Conservation (phyloP, 2,888 invertebrate genomes). For the Trimorus sp. region DNA sequence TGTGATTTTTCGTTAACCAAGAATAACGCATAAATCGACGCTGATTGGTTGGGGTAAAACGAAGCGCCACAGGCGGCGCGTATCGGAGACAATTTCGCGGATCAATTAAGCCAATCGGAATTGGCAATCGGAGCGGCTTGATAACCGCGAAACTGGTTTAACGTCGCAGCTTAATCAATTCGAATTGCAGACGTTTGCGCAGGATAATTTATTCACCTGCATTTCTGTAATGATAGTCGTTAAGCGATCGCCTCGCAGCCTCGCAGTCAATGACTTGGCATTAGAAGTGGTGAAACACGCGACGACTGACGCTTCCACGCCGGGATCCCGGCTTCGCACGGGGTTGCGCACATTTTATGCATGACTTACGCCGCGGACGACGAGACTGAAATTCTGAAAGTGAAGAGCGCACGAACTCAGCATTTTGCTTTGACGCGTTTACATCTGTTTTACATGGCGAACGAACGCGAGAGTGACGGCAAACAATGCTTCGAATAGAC, state of each 20-base stretch:
- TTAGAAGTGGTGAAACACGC: constrained; percentile 60
- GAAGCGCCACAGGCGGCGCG: too few species aligned
- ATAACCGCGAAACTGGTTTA: constrained; percentile 50
- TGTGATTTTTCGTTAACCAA: too few species aligned
- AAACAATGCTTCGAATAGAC: neutral
- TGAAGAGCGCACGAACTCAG: constrained; percentile 51
- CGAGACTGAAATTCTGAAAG: constrained; percentile 47
- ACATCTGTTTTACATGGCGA: constrained; percentile 4
- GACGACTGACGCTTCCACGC: constrained; percentile 47
- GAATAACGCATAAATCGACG: too few species aligned
- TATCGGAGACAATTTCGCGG: constrained; percentile 13
- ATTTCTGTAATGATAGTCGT: constrained; percentile 58
- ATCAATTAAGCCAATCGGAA: constrained; percentile 28
- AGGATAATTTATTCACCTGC: constrained; percentile 52
- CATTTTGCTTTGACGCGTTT: constrained; percentile 28
- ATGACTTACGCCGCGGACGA: constrained; percentile 33
- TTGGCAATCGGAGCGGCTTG: constrained; percentile 36
- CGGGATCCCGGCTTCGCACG: constrained; percentile 38
- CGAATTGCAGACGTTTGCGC: constrained; percentile 40
- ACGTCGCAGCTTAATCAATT: constrained; percentile 44
- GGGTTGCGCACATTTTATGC: constrained; percentile 47
- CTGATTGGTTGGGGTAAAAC: too few species aligned
- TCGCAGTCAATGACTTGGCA: constrained; percentile 60
- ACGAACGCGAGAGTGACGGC: neutral
- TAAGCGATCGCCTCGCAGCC: constrained; percentile 30